These are phyloP conservation scores for Pterostichus madidus DNA, from an alignment of 2,888 invertebrate species.

Conservation along the genomic window DNA sequence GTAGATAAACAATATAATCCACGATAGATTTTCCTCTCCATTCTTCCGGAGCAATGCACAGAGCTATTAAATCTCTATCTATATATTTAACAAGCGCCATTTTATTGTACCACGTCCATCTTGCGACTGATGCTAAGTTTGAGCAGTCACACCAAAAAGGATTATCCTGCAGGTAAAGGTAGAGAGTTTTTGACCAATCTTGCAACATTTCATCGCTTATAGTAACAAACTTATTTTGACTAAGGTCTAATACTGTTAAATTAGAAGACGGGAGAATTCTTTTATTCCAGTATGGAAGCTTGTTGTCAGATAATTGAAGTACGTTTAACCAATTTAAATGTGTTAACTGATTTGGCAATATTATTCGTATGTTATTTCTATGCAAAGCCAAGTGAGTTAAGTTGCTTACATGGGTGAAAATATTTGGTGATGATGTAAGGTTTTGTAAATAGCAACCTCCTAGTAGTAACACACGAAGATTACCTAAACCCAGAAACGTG, in stretches of 20 bases:
- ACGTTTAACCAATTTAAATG: slow-evolving; percentile 77
- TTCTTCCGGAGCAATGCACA: slow-evolving; percentile 30
- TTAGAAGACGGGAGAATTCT: slow-evolving; percentile 77
- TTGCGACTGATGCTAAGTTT: slow-evolving; percentile 76
- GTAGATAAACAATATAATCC: neutral
- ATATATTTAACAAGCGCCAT: neutral
- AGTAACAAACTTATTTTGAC: slow-evolving; percentile 80
- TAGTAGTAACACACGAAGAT: slow-evolving; percentile 78
- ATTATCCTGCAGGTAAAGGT: slow-evolving; percentile 79
- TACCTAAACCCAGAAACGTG: slow-evolving; percentile 79
- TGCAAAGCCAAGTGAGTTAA: slow-evolving; percentile 78
- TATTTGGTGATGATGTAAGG: slow-evolving; percentile 77
- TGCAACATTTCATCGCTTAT: slow-evolving; percentile 80
- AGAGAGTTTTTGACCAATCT: slow-evolving; percentile 78
- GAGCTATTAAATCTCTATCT: neutral
- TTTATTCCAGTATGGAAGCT: slow-evolving; percentile 79
- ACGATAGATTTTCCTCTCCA: slow-evolving; percentile 10
- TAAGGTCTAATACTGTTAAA: slow-evolving; percentile 76
- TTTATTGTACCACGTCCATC: slow-evolving; percentile 74
- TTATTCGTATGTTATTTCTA: slow-evolving; percentile 77
- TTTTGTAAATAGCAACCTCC: slow-evolving; percentile 78
- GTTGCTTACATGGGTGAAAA: slow-evolving; percentile 79
- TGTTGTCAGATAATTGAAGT: slow-evolving; percentile 79
- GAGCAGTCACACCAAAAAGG: slow-evolving; percentile 80
- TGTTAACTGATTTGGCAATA: slow-evolving; percentile 77